Evolutionary conservation across 2,888 invertebrate genomes (phyloP).

Genomic region (Schizaphis graminum): DNA sequence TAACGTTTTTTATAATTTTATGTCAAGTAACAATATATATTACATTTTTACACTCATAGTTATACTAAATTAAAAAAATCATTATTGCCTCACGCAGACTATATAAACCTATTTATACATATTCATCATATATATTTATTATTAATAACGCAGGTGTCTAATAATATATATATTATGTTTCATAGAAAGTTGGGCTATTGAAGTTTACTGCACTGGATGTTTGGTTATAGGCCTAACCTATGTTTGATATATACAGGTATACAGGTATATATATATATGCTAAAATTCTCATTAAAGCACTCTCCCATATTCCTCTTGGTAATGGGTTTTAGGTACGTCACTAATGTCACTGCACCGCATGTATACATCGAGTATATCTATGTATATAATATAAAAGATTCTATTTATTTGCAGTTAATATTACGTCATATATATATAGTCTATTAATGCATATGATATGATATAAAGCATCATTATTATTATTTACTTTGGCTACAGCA

Average conservation of each 20-base stretch:
- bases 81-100: neutral
- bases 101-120: too few species aligned
- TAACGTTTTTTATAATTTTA: neutral
- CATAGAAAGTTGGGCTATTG: neutral
- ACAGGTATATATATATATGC: neutral
- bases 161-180: neutral
- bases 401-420: neutral
- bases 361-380: neutral
- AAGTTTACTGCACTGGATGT: too few species aligned
- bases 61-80: neutral
- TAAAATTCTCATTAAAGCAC: neutral
- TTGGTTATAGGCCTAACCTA: neutral
- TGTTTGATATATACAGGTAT: neutral
- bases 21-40: neutral
- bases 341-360: neutral
- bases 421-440: neutral
- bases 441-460: neutral
- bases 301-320: neutral
- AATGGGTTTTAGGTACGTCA: neutral
- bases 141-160: neutral
- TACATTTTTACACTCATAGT: neutral
- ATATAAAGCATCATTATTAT: neutral
- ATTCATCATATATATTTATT: neutral
- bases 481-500: neutral
- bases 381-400: neutral